Conservation (phyloP, 2,113 vertebrate species). For the Podarcis cretensis region DNA sequence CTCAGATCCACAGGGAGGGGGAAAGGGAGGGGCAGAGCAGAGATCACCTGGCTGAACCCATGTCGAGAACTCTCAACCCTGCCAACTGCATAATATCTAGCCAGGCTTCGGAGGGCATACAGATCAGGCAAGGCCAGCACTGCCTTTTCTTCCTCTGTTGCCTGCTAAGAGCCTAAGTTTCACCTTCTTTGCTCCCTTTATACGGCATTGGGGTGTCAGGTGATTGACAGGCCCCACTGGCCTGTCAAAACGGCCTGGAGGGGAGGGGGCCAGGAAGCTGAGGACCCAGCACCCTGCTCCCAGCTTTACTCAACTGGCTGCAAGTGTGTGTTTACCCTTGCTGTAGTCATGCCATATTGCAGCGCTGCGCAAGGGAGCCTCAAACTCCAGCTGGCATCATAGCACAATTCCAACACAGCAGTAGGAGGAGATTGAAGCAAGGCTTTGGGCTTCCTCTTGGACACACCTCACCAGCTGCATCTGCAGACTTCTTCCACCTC, state of each 20-base stretch:
- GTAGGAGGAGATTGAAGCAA: neutral
- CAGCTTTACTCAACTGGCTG: too few species aligned
- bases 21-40: neutral
- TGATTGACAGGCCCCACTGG: too few species aligned
- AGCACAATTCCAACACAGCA: neutral
- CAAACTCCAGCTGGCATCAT: neutral
- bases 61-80: neutral
- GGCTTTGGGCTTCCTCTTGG: neutral
- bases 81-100: neutral
- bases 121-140: neutral
- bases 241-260: too few species aligned
- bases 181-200: neutral
- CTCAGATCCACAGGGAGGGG: neutral
- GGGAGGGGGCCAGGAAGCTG: too few species aligned
- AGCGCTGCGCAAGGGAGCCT: neutral
- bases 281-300: too few species aligned
- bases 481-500: neutral
- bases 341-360: neutral
- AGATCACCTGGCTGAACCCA: too few species aligned
- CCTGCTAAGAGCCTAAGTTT: neutral
- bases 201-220: neutral
- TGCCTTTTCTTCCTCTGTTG: neutral
- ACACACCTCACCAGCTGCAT: neutral
- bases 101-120: neutral
- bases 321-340: neutral